phyloP scores from a whole-genome alignment of 2,797 vertebrate genomes.

The Takifugu ocellatus region DNA sequence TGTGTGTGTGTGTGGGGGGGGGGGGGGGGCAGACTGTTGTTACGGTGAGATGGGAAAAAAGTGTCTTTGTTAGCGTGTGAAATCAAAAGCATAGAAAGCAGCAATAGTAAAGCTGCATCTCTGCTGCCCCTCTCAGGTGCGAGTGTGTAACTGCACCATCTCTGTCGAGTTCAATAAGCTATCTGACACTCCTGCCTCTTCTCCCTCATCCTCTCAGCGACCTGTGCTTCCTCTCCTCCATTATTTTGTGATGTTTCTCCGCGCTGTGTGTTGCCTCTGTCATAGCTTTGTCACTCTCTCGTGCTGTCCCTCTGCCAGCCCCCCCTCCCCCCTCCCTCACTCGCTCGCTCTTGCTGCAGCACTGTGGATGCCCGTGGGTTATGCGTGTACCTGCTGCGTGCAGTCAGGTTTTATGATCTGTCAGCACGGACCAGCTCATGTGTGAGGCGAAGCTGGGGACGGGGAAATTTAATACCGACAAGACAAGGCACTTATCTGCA shows the following conservation, averaged over 20 bases:
- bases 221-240: conserved; percentile 7
- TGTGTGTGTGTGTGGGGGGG: not conserved
- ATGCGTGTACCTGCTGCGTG: conserved; percentile 22
- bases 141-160: conserved; percentile 47
- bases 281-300: conserved; percentile 11
- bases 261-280: conserved; percentile 22
- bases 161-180: conserved; percentile 12
- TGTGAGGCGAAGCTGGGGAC: conserved; percentile 1
- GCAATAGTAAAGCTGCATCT: conserved; percentile 68
- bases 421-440: conserved; percentile 7
- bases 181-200: conserved; percentile 5
- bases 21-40: not conserved
- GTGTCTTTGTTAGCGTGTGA: conserved; percentile 34
- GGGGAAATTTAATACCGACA: conserved; percentile 4
- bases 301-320: conserved; percentile 4
- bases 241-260: conserved; percentile 10
- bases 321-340: not conserved
- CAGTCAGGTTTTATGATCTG: conserved; percentile 18
- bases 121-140: conserved; percentile 75
- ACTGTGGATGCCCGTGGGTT: conserved; percentile 30
- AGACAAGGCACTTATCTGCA: not conserved
- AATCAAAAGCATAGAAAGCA: conserved; percentile 29
- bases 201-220: not conserved
- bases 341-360: conserved; percentile 34
- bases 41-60: conserved; percentile 15